Base-by-base conservation (phyloP, 2,797 vertebrate genomes). In the Hippopotamyrus pictus region DNA sequence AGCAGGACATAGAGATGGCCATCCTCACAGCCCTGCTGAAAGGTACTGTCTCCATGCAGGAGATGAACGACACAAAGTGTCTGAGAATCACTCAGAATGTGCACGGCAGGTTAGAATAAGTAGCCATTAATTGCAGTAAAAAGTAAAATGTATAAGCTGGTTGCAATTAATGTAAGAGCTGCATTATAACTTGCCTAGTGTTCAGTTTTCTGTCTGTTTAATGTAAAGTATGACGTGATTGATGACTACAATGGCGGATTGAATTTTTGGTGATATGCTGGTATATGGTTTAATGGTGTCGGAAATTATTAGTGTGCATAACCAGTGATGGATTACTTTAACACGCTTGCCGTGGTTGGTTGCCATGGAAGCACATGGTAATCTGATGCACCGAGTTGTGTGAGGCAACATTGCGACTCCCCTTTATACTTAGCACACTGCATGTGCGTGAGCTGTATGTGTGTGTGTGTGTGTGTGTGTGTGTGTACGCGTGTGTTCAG, bases 1-100 rank as follows among this genome's bases (percentile, higher is more conserved):
- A 99, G 87, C 97, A 98, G 53, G 99, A 99, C 90, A 97, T 99
- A 50, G 99, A 99, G 94, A 99, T 99, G 98, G 97, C 99, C 33
- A 99, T 99, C 93, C 94, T 99, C 48, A 99, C 98, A 0, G 99
- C 99, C 44, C 94, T 99, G 89, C 94, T 99, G 87, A 99, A 99
- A 98, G 98, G 98, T 99, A 95, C 50, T 17, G 5, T n/a, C 37
- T 37, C 69, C 19, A 65, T 1, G 29, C 62, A 29, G 65, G 65
- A 5, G 4, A 73, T 14, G 17, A 73, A 37, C 0, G 65, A 29
- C 33, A 69, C 29, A 33, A 69, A 33, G 29, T 14, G 62, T 69
- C 62, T 69, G 11, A 73, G 29, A 37, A 73, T 73, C 65, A 73
- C 29, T 37, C 65, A 73, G 29, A 73, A 73, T 73, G 62, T 14